phyloP scores from a whole-genome alignment of 2,113 vertebrate genomes.

The Oncorhynchus clarkii region DNA sequence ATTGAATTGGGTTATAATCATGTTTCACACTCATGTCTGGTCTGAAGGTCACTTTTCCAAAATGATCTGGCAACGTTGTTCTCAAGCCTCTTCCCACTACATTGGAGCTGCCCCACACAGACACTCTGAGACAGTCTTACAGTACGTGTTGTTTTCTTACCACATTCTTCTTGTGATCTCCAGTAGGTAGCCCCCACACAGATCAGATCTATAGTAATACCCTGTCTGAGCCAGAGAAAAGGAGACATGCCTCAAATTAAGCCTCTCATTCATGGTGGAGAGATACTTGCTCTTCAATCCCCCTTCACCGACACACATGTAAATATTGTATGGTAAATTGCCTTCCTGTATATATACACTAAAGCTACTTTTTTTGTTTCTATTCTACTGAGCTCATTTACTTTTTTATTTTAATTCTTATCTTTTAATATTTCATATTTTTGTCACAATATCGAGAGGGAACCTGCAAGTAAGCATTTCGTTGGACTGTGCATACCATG shows the following conservation, averaged over 20 bases:
- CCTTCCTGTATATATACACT: too few relatives aligned
- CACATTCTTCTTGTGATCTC: not conserved
- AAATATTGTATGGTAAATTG: too few relatives aligned
- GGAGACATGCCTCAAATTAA: slow-evolving; percentile 23
- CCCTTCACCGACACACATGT: too few relatives aligned
- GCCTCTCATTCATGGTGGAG: slow-evolving; percentile 18
- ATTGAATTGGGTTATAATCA: too few relatives aligned
- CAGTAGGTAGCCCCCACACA: not conserved
- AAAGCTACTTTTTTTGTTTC: too few relatives aligned
- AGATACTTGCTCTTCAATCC: not conserved
- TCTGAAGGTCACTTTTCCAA: too few relatives aligned
- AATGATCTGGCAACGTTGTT: not conserved
- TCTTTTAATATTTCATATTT: too few relatives aligned
- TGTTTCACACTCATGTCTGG: too few relatives aligned
- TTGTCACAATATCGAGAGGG: too few relatives aligned
- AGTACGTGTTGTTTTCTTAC: not conserved
- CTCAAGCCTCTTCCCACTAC: not conserved
- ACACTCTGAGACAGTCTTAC: not conserved
- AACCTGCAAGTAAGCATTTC: not conserved
- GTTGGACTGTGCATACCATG: slow-evolving; percentile 7
- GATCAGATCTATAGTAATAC: slow-evolving; percentile 4
- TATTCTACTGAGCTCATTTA: too few relatives aligned
- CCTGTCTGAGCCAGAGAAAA: slow-evolving; percentile 13
- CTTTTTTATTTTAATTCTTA: too few relatives aligned
- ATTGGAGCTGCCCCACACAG: too few relatives aligned